phyloP scores from a whole-genome alignment of 2,113 vertebrate genomes.

The Limanda limanda region DNA sequence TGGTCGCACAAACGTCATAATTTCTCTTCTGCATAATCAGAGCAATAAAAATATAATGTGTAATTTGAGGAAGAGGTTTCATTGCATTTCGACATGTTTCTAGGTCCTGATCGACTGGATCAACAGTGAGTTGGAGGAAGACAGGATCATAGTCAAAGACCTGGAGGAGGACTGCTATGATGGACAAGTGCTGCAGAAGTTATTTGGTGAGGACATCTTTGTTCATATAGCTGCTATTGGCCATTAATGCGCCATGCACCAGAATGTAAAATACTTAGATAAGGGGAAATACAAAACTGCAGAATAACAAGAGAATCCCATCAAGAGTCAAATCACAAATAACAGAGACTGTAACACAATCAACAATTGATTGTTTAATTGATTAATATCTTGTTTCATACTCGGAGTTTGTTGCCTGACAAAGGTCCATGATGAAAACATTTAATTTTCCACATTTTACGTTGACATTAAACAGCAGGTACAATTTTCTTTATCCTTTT shows the following conservation, averaged over 20 bases:
- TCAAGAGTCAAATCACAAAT: too few species aligned
- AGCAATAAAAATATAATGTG: neutral
- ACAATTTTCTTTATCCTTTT: too few species aligned
- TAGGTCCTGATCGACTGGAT: constrained; percentile 97
- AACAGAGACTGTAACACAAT: neutral
- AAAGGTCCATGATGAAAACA: too few species aligned
- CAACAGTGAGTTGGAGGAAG: constrained; percentile 94
- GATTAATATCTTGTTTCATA: too few species aligned
- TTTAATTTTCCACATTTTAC: too few species aligned
- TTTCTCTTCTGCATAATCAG: neutral
- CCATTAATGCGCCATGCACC: neutral
- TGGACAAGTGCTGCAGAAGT: constrained; percentile 97
- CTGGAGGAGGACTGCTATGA: constrained; percentile 97
- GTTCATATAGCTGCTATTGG: neutral
- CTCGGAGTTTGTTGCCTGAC: too few species aligned
- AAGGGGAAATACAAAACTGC: too few species aligned
- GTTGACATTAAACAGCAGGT: too few species aligned
- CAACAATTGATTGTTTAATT: neutral
- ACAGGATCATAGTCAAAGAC: constrained; percentile 96
- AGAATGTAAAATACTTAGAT: too few species aligned
- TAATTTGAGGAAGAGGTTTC: neutral
- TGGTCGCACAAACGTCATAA: constrained; percentile 55
- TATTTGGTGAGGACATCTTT: constrained; percentile 87
- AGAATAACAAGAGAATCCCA: too few species aligned
- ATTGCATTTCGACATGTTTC: neutral